A percentile compares a stretch with the other conserved stretches of the same genome.
phyloP scores from a whole-genome alignment of 2,797 vertebrate species.

The Leptatherina wallacei region DNA sequence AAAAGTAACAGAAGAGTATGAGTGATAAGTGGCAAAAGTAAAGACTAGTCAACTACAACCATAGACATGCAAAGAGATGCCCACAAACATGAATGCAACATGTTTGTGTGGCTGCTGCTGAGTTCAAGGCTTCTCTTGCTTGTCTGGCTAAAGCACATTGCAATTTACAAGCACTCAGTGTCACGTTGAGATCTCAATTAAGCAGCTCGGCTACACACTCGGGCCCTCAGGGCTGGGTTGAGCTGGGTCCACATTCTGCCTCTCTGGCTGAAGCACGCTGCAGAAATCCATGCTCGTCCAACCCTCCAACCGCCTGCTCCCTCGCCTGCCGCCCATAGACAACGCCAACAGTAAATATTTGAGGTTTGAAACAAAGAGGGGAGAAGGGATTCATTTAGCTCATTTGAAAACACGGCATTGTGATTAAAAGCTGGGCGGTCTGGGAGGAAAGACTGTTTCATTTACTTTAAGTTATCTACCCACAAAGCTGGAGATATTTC shows the following conservation, averaged over 20 bases:
- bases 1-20: slow-evolving; percentile 16
- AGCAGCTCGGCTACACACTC: slow-evolving; percentile 69
- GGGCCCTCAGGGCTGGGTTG: slow-evolving; percentile 66
- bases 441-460: slow-evolving; percentile 35
- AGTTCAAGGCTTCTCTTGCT: slow-evolving; percentile 67
- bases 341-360: slow-evolving; percentile 83
- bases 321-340: slow-evolving; percentile 66
- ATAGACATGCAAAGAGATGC: slow-evolving; percentile 14
- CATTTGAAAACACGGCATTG: slow-evolving; percentile 80
- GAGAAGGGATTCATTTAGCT: slow-evolving; percentile 76
- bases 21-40: slow-evolving; percentile 23
- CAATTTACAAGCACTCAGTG: slow-evolving; percentile 84
- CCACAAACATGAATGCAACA: slow-evolving; percentile 34
- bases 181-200: slow-evolving; percentile 87
- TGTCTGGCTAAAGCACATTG: slow-evolving; percentile 79
- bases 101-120: slow-evolving; percentile 65
- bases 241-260: slow-evolving; percentile 59
- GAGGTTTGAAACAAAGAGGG: slow-evolving; percentile 79
- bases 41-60: slow-evolving; percentile 12
- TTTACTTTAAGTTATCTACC: slow-evolving; percentile 27
- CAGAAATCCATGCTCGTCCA: slow-evolving; percentile 56
- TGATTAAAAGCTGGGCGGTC: slow-evolving; percentile 71
- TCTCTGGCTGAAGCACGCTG: slow-evolving; percentile 65
- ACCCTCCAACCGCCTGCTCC: slow-evolving; percentile 49
- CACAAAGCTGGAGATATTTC: slow-evolving; percentile 34